Percentiles rank a stretch among this genome's conserved stretches.
phyloP scores from a whole-genome alignment of 2,888 invertebrate species.

The Rotaria macrura region DNA sequence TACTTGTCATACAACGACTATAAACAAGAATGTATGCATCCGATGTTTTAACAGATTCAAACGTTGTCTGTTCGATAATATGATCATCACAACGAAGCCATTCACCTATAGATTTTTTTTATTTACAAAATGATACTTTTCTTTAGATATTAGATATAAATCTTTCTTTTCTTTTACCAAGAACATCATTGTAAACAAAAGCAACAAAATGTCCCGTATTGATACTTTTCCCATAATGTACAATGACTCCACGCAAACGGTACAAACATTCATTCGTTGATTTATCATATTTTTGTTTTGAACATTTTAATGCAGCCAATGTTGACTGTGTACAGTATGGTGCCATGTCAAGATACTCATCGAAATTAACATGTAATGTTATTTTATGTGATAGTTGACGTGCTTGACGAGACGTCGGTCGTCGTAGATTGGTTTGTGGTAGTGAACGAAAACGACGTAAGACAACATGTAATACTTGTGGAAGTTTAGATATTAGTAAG shows the following conservation, averaged over 20 bases:
- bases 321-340: not conserved
- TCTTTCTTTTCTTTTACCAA: not conserved
- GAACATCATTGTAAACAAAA: not conserved
- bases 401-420: not conserved
- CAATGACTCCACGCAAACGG: not conserved
- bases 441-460: not conserved
- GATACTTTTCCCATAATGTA: slow-evolving; percentile 9
- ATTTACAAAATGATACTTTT: not conserved
- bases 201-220: slow-evolving; percentile 7
- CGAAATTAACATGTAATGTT: not conserved
- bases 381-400: slow-evolving; percentile 15
- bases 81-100: slow-evolving; percentile 18
- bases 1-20: not conserved
- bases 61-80: not conserved
- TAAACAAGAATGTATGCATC: slow-evolving; percentile 2
- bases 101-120: not conserved
- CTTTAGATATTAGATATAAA: no score
- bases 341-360: slow-evolving; percentile 18
- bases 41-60: not conserved
- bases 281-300: not conserved
- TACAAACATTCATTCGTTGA: not conserved
- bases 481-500: not conserved
- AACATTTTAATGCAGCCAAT: not conserved
- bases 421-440: not conserved
- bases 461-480: not conserved